Evolutionary conservation across 1,140 invertebrate species (phyloP).

Genomic region (Drosophila ambigua): DNA sequence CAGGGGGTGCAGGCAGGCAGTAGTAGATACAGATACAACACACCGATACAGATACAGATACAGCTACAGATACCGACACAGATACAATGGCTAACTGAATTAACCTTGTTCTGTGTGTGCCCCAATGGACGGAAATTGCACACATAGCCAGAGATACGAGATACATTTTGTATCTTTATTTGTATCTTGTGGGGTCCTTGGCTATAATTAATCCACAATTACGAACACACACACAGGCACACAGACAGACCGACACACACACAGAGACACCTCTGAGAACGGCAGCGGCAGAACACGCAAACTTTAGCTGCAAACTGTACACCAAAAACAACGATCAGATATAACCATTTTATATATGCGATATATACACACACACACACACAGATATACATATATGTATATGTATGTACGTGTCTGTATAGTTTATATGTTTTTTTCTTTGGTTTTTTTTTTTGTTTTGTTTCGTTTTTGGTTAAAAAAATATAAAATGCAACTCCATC

Average conservation of each 20-base stretch:
- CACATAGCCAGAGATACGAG: conserved; percentile 49
- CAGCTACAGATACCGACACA: background rate
- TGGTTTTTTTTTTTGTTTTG: no score
- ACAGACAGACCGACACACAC: no score
- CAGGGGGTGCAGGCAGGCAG: background rate
- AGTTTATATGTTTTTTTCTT: background rate
- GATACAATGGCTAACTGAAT: conserved; percentile 73
- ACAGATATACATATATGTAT: background rate
- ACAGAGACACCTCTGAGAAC: conserved; percentile 2
- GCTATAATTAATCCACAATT: conserved; percentile 80
- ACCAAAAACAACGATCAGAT: conserved; percentile 40
- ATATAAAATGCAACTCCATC: conserved; percentile 38
- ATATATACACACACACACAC: background rate
- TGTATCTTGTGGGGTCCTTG: conserved; percentile 77
- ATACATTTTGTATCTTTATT: conserved; percentile 78
- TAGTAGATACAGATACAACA: no score
- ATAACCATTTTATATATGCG: conserved; percentile 20
- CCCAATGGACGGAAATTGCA: conserved; percentile 71
- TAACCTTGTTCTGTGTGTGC: conserved; percentile 72
- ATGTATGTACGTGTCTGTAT: background rate
- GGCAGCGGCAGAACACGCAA: conserved; percentile 32
- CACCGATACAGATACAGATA: no score
- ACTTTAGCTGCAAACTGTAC: conserved; percentile 30
- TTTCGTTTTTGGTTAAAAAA: conserved; percentile 7
- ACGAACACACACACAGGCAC: conserved; percentile 49